Percentiles rank a stretch among this genome's conserved stretches.
These are phyloP conservation scores for Caenorhabditis plicata DNA, from an alignment of 2,888 invertebrate genomes.

Conservation along the genomic window DNA sequence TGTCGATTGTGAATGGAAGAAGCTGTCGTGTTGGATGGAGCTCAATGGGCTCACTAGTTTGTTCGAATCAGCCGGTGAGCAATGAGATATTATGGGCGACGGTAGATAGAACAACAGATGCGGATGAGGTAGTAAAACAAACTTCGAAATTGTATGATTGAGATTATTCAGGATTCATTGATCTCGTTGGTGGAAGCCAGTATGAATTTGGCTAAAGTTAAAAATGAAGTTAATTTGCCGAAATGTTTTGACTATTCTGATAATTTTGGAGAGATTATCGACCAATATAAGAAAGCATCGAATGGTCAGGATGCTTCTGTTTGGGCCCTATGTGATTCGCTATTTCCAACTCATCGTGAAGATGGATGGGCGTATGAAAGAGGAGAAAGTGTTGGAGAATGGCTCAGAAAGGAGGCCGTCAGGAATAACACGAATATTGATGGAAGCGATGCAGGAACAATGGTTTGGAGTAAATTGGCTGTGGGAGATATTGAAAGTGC, in stretches of 20 bases:
- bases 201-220: too few relatives aligned
- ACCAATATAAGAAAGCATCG: too few relatives aligned
- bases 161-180: conserved; percentile 9
- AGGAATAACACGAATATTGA: neutral
- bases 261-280: too few relatives aligned
- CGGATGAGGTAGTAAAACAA: conserved; percentile 6
- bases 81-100: conserved; percentile 21
- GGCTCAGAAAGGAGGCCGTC: conserved; percentile 24
- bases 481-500: conserved; percentile 34
- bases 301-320: conserved; percentile 28
- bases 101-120: conserved; percentile 19
- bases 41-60: conserved; percentile 16
- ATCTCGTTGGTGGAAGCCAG: too few relatives aligned
- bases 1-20: conserved; percentile 22
- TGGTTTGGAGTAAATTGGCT: conserved; percentile 34
- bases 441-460: neutral
- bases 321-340: conserved; percentile 35
- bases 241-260: too few relatives aligned
- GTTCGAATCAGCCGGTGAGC: conserved; percentile 13
- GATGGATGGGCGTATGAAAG: conserved; percentile 37
- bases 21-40: conserved; percentile 39
- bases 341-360: conserved; percentile 34
- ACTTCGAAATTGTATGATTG: too few relatives aligned
- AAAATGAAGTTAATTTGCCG: too few relatives aligned
- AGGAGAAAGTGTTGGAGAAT: conserved; percentile 36